These are phyloP conservation scores for Agrotis clavis DNA, from an alignment of 2,888 invertebrate genomes.

Conservation along the genomic window DNA sequence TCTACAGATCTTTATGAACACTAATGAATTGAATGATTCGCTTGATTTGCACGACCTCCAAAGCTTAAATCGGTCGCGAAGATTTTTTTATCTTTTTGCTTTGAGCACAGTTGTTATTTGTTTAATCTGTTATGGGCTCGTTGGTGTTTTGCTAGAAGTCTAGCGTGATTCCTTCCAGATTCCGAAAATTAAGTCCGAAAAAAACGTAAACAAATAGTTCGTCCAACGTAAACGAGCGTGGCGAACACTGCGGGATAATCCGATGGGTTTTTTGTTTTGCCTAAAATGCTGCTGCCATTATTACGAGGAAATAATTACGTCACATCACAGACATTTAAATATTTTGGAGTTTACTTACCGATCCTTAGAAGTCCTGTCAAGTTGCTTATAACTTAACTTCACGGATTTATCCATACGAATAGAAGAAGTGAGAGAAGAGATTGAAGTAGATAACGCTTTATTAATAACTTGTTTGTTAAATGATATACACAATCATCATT, in stretches of 20 bases:
- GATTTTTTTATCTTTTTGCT: constrained; percentile 42
- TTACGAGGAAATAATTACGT: constrained; percentile 69
- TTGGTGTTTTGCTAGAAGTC: constrained; percentile 47
- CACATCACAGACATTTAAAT: constrained; percentile 38
- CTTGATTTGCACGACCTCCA: constrained; percentile 65
- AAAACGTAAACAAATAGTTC: constrained; percentile 80
- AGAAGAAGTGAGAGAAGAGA: constrained; percentile 35
- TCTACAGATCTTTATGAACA: constrained; percentile 44
- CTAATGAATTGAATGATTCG: constrained; percentile 61
- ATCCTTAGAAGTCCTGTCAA: not conserved
- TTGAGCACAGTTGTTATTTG: constrained; percentile 26
- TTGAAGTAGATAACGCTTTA: constrained; percentile 43
- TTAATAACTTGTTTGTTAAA: constrained; percentile 60
- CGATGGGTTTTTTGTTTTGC: constrained; percentile 79
- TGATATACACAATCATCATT: constrained; percentile 55
- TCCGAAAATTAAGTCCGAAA: constrained; percentile 64
- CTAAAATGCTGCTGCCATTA: constrained; percentile 57
- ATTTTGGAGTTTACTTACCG: constrained; percentile 6
- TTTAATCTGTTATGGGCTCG: constrained; percentile 36
- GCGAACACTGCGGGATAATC: constrained; percentile 77
- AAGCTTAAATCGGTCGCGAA: constrained; percentile 58
- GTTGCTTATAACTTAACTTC: not conserved
- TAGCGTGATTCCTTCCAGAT: constrained; percentile 61
- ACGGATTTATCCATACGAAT: constrained; percentile 1
- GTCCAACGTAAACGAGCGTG: constrained; percentile 75